Percentiles rank a stretch among this genome's conserved stretches.
Conservation (phyloP, 1,140 invertebrate genomes). For the Charaxes varanes region DNA sequence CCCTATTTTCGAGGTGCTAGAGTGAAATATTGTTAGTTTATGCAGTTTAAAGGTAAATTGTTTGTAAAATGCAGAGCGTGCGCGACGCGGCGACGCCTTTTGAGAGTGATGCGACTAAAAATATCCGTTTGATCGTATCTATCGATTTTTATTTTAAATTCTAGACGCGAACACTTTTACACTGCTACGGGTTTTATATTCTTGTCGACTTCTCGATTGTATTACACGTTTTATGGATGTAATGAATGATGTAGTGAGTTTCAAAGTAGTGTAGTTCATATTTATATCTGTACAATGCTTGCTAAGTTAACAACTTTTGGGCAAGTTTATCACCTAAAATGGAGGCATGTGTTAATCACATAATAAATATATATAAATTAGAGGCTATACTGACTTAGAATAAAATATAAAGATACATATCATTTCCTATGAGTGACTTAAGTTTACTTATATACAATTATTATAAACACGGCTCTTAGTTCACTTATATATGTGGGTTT, state of each 20-base stretch:
- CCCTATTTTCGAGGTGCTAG: slow-evolving; percentile 6
- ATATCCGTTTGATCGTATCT: slow-evolving; percentile 28
- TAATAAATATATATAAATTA: no score
- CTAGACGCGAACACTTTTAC: slow-evolving; percentile 9
- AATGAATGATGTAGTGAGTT: background rate
- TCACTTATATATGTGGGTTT: no score
- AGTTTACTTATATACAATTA: no score
- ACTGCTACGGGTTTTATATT: slow-evolving; percentile 11
- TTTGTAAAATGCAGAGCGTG: slow-evolving; percentile 15
- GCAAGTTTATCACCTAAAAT: no score
- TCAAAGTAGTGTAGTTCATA: background rate
- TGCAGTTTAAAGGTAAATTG: slow-evolving; percentile 4
- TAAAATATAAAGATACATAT: no score
- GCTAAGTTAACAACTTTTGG: no score
- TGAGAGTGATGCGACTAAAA: slow-evolving; percentile 37
- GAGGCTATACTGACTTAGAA: no score
- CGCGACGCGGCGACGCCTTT: slow-evolving; percentile 27
- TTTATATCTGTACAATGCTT: no score
- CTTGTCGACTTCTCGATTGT: slow-evolving; percentile 8
- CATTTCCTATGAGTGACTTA: no score
- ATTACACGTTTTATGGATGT: slow-evolving; percentile 5
- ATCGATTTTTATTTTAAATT: slow-evolving; percentile 18
- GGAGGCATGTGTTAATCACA: no score
- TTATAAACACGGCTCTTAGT: no score
- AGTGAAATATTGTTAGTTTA: background rate